Base-by-base conservation (phyloP, 2,888 invertebrate genomes). In the Hedychridium roseum region DNA sequence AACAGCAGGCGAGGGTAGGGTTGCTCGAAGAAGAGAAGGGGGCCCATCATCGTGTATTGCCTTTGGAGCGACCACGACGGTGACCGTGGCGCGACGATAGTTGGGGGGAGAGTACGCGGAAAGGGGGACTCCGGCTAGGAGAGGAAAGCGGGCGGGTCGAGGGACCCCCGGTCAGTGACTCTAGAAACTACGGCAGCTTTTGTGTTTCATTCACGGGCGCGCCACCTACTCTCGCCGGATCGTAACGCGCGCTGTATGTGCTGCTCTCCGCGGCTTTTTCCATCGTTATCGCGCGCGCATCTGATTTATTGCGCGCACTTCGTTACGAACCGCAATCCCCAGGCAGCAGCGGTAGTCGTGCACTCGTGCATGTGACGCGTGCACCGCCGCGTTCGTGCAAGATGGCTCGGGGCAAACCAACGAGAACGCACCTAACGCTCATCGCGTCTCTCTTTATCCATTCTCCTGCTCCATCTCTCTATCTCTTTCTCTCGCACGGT, bases 131-230 rank as follows among this genome's bases (percentile, higher is more conserved):
- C 36, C 36, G 14, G 11, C 31, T 21, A 11, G 20, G 7, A 7
- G 31, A 23, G 35, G 43, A 7, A 37, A 14, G 38, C 43, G 45
- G 34, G n/a, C 45, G 41, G 32, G 27, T 16, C 36, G 30, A 67
- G 53, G 64, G 71, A 71, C 81, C 81, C 80, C 81, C 81, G 81
- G 76, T 73, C 79, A 79, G 73, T 79, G 79, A 80, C 78, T 76
- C 79, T 79, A 65, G 65, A 63, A 69, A 67, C 67, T 65, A 60
- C 64, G 64, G 56, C 59, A 61, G 62, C 63, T 66, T 63, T 67
- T 59, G 64, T 62, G 60, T 61, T 70, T 70, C 73, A 70, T 72
- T 71, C 72, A 70, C 68, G 61, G 61, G 59, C 61, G 62, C 72
- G 68, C 70, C 68, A 68, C 70, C 69, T 73, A 64, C 68, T 68